Evolutionary conservation across 2,797 vertebrate species (phyloP).

Genomic region (Sebastes minor): DNA sequence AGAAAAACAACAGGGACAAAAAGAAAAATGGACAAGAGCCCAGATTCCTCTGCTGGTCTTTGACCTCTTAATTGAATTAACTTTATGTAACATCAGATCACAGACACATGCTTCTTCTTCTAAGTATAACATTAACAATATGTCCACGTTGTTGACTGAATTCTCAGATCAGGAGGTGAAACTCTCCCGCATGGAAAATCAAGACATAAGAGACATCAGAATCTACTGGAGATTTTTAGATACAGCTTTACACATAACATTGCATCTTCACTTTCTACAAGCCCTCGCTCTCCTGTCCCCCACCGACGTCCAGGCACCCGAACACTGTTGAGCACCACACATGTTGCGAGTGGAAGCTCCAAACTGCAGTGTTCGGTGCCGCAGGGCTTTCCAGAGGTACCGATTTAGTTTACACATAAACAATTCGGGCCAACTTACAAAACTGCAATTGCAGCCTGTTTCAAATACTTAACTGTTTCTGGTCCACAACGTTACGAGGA

Average conservation of each 20-base stretch:
- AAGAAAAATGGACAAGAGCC: neutral
- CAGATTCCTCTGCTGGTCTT: neutral
- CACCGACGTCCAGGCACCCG: neutral
- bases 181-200: neutral
- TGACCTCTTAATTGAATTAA: neutral
- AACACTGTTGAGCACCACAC: slow-evolving; percentile 8
- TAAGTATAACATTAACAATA: neutral
- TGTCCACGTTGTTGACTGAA: neutral
- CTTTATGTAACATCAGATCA: neutral
- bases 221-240: neutral
- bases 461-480: slow-evolving; percentile 44
- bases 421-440: slow-evolving; percentile 57
- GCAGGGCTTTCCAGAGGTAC: slow-evolving; percentile 43
- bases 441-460: slow-evolving; percentile 51
- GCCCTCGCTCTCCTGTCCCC: neutral
- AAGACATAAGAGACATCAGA: neutral
- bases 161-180: neutral
- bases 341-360: slow-evolving; percentile 1
- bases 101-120: neutral
- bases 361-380: slow-evolving; percentile 14
- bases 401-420: slow-evolving; percentile 72
- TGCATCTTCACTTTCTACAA: neutral
- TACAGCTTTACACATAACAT: neutral
- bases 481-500: neutral
- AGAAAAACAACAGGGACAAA: slow-evolving; percentile 10